Evolutionary conservation across 2,888 invertebrate genomes (phyloP).

Genomic region (Helobdella robusta): DNA sequence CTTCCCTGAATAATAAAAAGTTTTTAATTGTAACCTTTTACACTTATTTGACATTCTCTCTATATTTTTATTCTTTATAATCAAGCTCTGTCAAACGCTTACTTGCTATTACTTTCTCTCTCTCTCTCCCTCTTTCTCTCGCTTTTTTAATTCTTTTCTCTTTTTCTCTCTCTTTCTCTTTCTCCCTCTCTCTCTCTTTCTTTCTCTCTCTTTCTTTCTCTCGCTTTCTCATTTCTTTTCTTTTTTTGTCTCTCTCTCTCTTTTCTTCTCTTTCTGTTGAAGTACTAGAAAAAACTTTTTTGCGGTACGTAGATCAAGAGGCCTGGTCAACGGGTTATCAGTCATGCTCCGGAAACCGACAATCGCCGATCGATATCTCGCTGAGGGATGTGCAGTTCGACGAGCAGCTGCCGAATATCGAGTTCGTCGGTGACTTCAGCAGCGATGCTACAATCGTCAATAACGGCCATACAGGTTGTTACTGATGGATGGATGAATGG

Average conservation of each 20-base stretch:
- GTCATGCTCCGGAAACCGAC: slow-evolving; percentile 14
- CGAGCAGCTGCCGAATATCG: slow-evolving; percentile 4
- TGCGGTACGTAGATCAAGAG: not conserved
- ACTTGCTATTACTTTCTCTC: not conserved
- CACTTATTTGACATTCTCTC: too few relatives aligned
- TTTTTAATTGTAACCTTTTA: too few relatives aligned
- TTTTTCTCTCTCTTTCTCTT: too few relatives aligned
- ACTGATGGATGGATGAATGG: too few relatives aligned
- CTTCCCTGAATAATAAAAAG: too few relatives aligned
- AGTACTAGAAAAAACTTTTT: not conserved
- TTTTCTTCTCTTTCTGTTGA: not conserved
- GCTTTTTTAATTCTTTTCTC: too few relatives aligned
- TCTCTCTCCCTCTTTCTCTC: slow-evolving; percentile 4
- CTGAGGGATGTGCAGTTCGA: not conserved
- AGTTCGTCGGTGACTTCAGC: not conserved
- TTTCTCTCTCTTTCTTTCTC: slow-evolving; percentile 1
- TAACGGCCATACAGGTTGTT: slow-evolving; percentile 24
- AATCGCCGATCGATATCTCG: slow-evolving; percentile 24
- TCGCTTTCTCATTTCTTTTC: not conserved
- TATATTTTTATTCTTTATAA: too few relatives aligned
- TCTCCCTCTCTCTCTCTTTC: too few relatives aligned
- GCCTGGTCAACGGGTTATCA: slow-evolving; percentile 6
- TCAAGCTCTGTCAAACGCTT: too few relatives aligned
- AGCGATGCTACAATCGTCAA: slow-evolving; percentile 10
- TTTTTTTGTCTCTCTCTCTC: not conserved